Percentiles rank a stretch among this genome's conserved stretches.
Conservation (phyloP, 2,113 vertebrate species). For the Dinomys branickii region DNA sequence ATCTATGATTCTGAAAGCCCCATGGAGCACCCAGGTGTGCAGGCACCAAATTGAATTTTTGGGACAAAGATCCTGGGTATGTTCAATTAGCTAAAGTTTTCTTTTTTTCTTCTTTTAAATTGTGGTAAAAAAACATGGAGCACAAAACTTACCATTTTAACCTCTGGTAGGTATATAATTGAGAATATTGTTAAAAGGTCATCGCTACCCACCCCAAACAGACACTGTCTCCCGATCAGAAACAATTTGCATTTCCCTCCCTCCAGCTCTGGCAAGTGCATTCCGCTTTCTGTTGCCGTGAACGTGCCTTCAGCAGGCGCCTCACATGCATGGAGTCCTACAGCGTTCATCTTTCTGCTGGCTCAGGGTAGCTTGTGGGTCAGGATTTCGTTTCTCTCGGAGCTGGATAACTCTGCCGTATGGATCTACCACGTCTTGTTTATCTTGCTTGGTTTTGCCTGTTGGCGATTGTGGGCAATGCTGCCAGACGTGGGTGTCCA, state of each 20-base stretch:
- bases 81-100: neutral
- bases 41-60: accelerated
- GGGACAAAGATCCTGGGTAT: neutral
- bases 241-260: accelerated
- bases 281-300: accelerated
- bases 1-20: accelerated
- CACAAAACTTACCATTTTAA: neutral
- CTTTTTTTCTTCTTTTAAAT: neutral
- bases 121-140: neutral
- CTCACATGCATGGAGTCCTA: accelerated
- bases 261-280: neutral
- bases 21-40: accelerated
- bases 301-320: no score
- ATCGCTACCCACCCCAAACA: accelerated
- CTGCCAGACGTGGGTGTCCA: accelerated
- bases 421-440: accelerated
- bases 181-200: accelerated
- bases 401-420: neutral
- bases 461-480: accelerated
- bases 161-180: accelerated
- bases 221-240: neutral
- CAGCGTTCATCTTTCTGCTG: accelerated
- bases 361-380: accelerated
- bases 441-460: no score
- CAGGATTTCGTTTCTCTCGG: neutral